Base-by-base conservation (phyloP, 2,888 invertebrate genomes). In the Tetrapedia diversipes region DNA sequence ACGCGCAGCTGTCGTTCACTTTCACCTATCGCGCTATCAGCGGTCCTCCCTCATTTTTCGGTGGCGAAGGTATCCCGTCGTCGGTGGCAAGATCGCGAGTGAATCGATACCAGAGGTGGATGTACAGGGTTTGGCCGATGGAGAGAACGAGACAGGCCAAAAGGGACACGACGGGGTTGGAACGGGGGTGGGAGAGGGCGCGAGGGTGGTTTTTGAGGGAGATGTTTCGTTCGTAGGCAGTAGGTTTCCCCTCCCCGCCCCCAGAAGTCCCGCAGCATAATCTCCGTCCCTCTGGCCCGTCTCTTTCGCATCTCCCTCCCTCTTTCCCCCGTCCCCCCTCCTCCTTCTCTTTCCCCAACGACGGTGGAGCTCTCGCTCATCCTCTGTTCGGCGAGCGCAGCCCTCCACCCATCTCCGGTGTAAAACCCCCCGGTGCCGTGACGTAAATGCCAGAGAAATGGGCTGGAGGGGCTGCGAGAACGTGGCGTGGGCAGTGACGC, bases 401-500 rank as follows among this genome's bases (percentile, higher is more conserved):
- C 82, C 82, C 81, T 85, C 82, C 83, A 79, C 84, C 82, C 84
- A 80, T 81, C 85, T 80, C 82, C 82, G 59, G 75, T 70, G 69
- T 80, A 78, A 81, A 79, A 79, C 71, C 67, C 68, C 71, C 80
- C 68, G 34, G 47, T 81, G 82, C 72, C 86, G 87, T 86, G 86
- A 87, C 88, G 88, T 86, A 89, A 89, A 88, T 85, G 88, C 86
- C 88, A 86, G 86, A 85, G 82, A 84, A 86, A 84, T 81, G 81
- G 85, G 83, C 82, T 80, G 81, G 81, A 85, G 81, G 78, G 86
- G 77, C 76, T 73, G 81, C 79, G 67, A 80, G 81, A 80, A 85
- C 79, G 88, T 86, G 88, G 88, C 88, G 89, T 86, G 88, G 88
- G 81, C 90, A 91, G 89, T 90, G 91, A 91, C 90, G 90, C 90